These are phyloP conservation scores for Enteromius afrohamiltoni DNA, from an alignment of 2,797 vertebrate genomes.

Conservation along the genomic window DNA sequence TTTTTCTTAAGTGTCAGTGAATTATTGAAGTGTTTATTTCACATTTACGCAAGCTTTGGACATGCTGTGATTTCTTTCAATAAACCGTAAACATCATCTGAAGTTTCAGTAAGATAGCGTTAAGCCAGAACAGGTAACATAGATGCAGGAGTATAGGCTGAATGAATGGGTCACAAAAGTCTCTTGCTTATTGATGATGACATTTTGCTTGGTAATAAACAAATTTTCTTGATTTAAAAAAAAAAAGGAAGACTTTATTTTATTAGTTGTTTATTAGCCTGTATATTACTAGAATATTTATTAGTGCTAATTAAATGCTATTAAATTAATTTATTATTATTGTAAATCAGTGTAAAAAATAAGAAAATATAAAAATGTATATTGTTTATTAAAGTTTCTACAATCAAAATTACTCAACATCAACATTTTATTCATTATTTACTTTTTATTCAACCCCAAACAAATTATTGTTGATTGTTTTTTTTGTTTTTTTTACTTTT, in stretches of 20 bases:
- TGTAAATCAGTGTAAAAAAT: neutral
- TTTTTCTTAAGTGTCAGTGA: neutral
- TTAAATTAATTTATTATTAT: neutral
- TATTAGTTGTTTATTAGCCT: too few relatives aligned
- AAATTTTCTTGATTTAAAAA: neutral
- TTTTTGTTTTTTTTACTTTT: neutral
- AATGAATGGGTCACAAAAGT: neutral
- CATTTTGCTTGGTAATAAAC: neutral
- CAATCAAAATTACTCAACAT: neutral
- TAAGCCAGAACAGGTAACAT: neutral
- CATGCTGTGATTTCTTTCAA: neutral
- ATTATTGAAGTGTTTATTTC: neutral
- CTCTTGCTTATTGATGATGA: too few relatives aligned
- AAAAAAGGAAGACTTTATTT: neutral
- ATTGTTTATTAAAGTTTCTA: neutral
- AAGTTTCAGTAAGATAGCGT: neutral
- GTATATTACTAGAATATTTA: too few relatives aligned
- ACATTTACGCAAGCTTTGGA: too few relatives aligned
- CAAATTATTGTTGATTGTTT: neutral
- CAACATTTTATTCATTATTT: neutral
- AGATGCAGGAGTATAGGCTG: neutral
- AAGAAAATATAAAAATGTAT: neutral
- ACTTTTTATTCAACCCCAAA: neutral
- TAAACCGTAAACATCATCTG: neutral
- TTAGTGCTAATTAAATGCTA: neutral